Conservation (phyloP, 2,113 vertebrate genomes). For the Hydrolagus affinis region DNA sequence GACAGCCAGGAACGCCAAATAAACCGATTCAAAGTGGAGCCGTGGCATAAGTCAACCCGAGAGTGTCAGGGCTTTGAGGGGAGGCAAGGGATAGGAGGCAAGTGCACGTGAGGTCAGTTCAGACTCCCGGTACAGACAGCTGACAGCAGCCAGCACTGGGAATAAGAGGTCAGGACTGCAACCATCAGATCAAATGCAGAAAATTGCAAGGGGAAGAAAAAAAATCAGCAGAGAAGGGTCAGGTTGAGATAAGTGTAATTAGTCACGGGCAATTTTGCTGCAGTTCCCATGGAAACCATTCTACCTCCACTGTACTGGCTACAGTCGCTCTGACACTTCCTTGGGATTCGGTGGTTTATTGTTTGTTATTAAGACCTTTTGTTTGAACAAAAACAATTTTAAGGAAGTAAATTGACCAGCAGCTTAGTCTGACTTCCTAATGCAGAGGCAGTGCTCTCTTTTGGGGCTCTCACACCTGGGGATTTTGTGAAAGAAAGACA, state of each 20-base stretch:
- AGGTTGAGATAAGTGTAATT: constrained; percentile 16
- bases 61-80: not conserved
- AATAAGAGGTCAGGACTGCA: not conserved
- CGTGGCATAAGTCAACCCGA: not conserved
- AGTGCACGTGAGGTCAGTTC: not conserved
- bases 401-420: not conserved
- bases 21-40: not conserved
- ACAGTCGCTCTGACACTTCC: constrained; percentile 1
- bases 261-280: constrained; percentile 27
- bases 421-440: not conserved
- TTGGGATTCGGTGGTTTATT: not conserved
- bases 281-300: constrained; percentile 22
- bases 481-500: no score
- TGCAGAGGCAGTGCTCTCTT: not conserved
- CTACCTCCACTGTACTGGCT: not conserved
- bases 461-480: no score
- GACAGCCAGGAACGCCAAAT: not conserved
- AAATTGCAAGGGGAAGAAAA: not conserved
- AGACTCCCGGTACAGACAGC: not conserved
- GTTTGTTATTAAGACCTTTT: constrained; percentile 12
- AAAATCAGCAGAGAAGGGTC: constrained; percentile 10
- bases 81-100: not conserved
- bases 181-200: not conserved
- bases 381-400: not conserved
- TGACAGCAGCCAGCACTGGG: not conserved